These are phyloP conservation scores for Nothoprocta perdicaria DNA, from an alignment of 2,113 vertebrate species.

Conservation along the genomic window DNA sequence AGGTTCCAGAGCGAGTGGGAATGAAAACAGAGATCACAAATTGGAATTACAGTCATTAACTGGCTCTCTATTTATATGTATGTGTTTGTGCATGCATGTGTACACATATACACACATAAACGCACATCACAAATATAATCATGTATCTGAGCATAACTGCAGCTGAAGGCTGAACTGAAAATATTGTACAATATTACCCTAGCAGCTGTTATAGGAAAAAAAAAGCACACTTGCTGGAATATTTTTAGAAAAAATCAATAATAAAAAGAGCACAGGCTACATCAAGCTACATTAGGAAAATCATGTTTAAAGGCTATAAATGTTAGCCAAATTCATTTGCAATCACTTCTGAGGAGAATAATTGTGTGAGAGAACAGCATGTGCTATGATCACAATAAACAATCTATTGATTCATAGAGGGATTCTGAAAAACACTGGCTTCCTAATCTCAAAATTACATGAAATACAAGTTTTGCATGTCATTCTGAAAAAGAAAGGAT, in stretches of 20 bases:
- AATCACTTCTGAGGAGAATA: not conserved
- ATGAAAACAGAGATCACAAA: not conserved
- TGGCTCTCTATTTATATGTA: not conserved
- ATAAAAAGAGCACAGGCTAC: not conserved
- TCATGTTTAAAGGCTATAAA: not conserved
- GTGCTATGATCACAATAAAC: not conserved
- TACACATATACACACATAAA: not conserved
- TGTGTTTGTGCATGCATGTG: no score
- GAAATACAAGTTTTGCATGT: not conserved
- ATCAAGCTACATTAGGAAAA: not conserved
- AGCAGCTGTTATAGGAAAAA: not conserved
- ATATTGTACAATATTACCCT: not conserved
- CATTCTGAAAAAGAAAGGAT: not conserved
- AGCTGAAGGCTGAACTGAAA: not conserved
- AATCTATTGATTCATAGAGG: not conserved
- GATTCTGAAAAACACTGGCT: not conserved
- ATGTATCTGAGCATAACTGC: not conserved
- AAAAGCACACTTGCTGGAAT: not conserved
- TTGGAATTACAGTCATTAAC: fast-evolving
- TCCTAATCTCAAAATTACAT: not conserved
- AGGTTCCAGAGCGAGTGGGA: not conserved
- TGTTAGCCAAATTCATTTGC: not conserved
- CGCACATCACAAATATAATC: not conserved
- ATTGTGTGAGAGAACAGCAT: not conserved
- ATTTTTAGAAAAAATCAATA: not conserved